Evolutionary conservation across 2,888 invertebrate species (phyloP).

Genomic region (Tuta absoluta): DNA sequence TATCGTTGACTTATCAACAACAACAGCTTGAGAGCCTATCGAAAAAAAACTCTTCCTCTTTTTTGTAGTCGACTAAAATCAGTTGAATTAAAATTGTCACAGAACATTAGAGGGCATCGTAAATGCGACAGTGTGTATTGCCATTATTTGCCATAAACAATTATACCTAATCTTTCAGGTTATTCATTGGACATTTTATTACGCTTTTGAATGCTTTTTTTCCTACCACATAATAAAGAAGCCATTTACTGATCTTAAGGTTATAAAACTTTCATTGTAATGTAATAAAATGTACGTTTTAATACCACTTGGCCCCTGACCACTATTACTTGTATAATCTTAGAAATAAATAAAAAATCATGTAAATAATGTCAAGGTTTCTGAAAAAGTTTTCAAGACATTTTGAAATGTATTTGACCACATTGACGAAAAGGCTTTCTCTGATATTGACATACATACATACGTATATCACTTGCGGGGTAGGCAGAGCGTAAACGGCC

Average conservation of each 20-base stretch:
- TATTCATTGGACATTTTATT: conserved; percentile 23
- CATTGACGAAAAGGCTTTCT: too few relatives aligned
- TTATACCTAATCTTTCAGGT: conserved; percentile 12
- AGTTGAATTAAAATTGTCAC: not conserved
- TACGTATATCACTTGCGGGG: too few relatives aligned
- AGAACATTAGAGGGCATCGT: conserved; percentile 6
- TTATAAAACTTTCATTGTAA: conserved; percentile 14
- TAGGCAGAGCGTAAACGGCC: too few relatives aligned
- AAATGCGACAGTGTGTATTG: conserved; percentile 6
- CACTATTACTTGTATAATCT: not conserved
- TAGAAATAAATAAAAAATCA: conserved; percentile 49
- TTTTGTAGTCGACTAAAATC: not conserved
- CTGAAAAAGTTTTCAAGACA: not conserved
- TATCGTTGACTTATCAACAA: too few relatives aligned
- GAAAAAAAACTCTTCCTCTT: not conserved
- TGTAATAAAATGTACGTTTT: not conserved
- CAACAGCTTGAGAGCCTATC: not conserved
- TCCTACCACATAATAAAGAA: conserved; percentile 7
- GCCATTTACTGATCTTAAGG: conserved; percentile 17
- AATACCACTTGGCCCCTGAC: conserved; percentile 8
- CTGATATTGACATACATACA: too few relatives aligned
- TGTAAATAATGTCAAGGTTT: conserved; percentile 22
- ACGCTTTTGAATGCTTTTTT: conserved; percentile 11
- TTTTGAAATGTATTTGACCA: too few relatives aligned
- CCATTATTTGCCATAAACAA: conserved; percentile 13